These are phyloP conservation scores for Lepisosteus osseus DNA, from an alignment of 2,113 vertebrate genomes.

Conservation along the genomic window DNA sequence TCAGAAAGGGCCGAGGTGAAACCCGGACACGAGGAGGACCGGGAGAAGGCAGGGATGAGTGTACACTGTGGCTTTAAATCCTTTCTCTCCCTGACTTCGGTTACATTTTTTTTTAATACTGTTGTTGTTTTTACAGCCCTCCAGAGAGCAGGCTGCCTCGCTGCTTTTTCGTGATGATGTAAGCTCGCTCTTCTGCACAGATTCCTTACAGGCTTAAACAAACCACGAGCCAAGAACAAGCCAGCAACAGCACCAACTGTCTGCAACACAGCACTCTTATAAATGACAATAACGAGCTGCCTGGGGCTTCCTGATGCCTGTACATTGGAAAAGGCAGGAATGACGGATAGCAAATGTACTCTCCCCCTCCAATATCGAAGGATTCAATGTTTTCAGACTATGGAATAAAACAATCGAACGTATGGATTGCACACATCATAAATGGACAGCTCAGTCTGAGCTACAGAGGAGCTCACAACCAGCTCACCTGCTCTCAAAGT, in stretches of 20 bases:
- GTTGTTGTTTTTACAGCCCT: conserved; percentile 47
- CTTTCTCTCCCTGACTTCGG: neutral
- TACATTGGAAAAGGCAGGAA: no score
- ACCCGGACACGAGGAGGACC: neutral
- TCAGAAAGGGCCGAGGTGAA: neutral
- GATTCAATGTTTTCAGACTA: no score
- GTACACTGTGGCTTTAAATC: conserved; percentile 3
- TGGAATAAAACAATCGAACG: no score
- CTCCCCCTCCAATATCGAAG: no score
- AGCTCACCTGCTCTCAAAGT: no score
- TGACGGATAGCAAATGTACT: no score
- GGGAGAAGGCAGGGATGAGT: neutral
- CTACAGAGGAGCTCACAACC: no score
- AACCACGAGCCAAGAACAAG: conserved; percentile 16
- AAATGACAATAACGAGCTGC: no score
- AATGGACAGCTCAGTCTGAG: no score
- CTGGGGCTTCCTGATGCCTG: no score
- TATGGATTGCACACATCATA: no score
- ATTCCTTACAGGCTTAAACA: conserved; percentile 44
- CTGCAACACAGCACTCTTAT: no score
- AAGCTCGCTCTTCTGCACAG: conserved; percentile 53
- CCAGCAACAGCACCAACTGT: neutral
- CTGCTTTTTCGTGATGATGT: conserved; percentile 61
- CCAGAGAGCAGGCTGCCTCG: conserved; percentile 59
- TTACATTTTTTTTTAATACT: neutral